Base-by-base conservation (phyloP, 2,888 invertebrate species). In the Tortricodes alternella region DNA sequence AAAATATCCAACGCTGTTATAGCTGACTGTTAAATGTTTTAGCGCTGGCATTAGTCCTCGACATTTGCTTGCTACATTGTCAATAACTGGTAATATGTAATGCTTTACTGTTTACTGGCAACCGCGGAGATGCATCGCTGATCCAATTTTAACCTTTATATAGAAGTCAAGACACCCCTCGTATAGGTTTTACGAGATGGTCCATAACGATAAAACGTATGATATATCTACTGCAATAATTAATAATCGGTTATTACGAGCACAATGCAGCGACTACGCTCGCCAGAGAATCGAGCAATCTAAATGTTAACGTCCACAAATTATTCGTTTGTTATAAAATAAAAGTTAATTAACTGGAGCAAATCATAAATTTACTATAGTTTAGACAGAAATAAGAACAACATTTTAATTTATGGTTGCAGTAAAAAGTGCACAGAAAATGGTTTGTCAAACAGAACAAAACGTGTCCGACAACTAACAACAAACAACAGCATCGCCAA, bases 1-100 rank as follows among this genome's bases (percentile, higher is more conserved):
- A 90, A 86, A 83, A 82, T 83, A 79, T 76, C 75, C 74, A 79
- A 68, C 69, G 80, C 77, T 80, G 85, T 89, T 88, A 87, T 83
- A 84, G 78, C 83, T 75, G 84, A 82, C 82, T 82, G 83, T 89
- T 88, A 86, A 89, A 87, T 80, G 73, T 81, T 85, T 84, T 85
- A 81, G 78, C 78, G 79, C 80, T 77, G 78, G 80, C 79, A 88
- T 88, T 88, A 56, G 59, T 43, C 53, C 37, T 37, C 38, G 50
- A 27, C 56, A 52, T 61, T 58, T 51, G 37, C 56, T 37, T 18
- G 37, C 32, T 56, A 56, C 56, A 56, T 44, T 56, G 56, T 56
- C 50, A 37, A 50, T 50, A 49, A 50, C 55, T 49, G 41, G 29
- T 49, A 56, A 56, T 56, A 56, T 56, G 56, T 56, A 56, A n/a